phyloP scores from a whole-genome alignment of 1,140 invertebrate genomes.

The Hormaphis cornu region DNA sequence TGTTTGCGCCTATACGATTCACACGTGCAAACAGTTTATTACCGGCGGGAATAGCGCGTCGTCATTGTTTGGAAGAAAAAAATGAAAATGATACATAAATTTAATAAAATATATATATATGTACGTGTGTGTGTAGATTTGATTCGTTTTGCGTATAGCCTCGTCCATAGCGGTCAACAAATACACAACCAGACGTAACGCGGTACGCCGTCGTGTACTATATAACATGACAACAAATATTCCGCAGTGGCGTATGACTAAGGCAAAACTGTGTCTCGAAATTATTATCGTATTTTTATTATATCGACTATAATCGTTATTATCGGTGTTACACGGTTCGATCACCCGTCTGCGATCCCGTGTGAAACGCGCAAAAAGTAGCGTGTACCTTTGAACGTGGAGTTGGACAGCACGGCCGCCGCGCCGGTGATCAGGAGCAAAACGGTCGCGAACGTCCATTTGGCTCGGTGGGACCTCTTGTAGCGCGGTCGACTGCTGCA shows the following conservation, averaged over 20 bases:
- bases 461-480: too few species aligned
- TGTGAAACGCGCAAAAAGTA: not conserved
- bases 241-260: slow-evolving; percentile 18
- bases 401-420: not conserved
- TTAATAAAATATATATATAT: too few species aligned
- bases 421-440: not conserved
- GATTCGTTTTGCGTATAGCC: slow-evolving; percentile 4
- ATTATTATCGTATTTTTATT: not conserved
- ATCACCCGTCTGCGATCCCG: too few species aligned
- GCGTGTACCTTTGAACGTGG: slow-evolving; percentile 1
- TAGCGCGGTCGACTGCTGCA: too few species aligned
- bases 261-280: not conserved
- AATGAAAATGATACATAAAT: too few species aligned
- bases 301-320: not conserved
- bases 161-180: slow-evolving; percentile 14
- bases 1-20: too few species aligned
- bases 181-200: slow-evolving; percentile 13
- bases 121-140: not conserved
- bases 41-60: too few species aligned
- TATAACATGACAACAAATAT: not conserved
- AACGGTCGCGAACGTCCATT: not conserved
- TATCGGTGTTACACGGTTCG: not conserved
- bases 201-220: slow-evolving; percentile 5
- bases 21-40: too few species aligned
- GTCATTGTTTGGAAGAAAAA: too few species aligned